These are phyloP conservation scores for Lota lota DNA, from an alignment of 2,113 vertebrate genomes.

Conservation along the genomic window DNA sequence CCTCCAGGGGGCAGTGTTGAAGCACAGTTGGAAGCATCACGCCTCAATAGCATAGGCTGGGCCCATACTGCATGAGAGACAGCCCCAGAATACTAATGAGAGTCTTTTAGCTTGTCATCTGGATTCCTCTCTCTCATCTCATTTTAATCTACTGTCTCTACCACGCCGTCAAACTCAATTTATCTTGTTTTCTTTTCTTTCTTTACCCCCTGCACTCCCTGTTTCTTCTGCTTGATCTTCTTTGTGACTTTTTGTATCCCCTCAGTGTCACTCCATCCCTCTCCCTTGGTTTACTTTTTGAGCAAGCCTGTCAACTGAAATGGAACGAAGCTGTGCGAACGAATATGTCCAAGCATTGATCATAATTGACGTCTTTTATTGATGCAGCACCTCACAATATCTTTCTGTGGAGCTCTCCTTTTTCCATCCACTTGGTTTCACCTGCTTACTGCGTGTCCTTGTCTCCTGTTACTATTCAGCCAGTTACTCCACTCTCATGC, in stretches of 20 bases:
- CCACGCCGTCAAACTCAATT: not conserved
- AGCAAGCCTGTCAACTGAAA: constrained; percentile 44
- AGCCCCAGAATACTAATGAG: constrained; percentile 74
- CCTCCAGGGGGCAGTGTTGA: constrained; percentile 68
- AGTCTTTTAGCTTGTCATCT: constrained; percentile 8
- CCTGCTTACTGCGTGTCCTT: constrained; percentile 17
- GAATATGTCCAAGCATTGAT: constrained; percentile 54
- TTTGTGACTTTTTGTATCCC: not conserved
- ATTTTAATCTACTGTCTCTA: constrained; percentile 28
- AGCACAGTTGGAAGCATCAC: constrained; percentile 4
- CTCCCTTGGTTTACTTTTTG: constrained; percentile 25
- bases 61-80: constrained; percentile 71
- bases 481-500: constrained; percentile 3
- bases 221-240: not conserved
- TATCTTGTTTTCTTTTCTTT: not conserved
- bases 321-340: constrained; percentile 51
- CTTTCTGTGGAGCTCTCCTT: constrained; percentile 17
- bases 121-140: constrained; percentile 43
- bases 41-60: constrained; percentile 13
- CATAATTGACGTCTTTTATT: constrained; percentile 55
- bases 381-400: constrained; percentile 36
- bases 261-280: not conserved
- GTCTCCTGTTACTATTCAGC: constrained; percentile 13
- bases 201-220: not conserved
- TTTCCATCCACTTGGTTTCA: constrained; percentile 34